phyloP scores from a whole-genome alignment of 2,888 invertebrate genomes.

The Hymenopus coronatus region DNA sequence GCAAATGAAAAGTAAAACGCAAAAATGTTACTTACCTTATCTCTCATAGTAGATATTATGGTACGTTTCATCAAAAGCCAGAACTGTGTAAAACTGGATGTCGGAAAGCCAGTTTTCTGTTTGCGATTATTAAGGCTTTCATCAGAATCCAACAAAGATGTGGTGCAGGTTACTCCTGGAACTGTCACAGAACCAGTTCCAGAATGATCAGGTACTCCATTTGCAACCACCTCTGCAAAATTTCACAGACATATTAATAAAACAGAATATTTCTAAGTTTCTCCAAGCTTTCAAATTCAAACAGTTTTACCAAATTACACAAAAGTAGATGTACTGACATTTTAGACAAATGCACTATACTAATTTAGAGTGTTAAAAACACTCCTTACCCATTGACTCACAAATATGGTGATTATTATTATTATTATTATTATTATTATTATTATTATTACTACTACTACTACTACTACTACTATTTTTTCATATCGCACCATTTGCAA shows the following conservation, averaged over 20 bases:
- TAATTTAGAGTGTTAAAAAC: too few species aligned
- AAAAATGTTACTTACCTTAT: slow-evolving; percentile 45
- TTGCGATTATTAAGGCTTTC: slow-evolving; percentile 60
- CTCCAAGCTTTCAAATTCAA: too few species aligned
- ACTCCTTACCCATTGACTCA: too few species aligned
- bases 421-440: too few species aligned
- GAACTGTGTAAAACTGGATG: slow-evolving; percentile 79
- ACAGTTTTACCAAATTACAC: too few species aligned
- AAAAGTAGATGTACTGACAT: too few species aligned
- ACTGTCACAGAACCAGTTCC: not conserved
- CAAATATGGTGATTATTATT: too few species aligned
- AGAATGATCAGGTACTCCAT: slow-evolving; percentile 22
- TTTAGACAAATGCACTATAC: too few species aligned
- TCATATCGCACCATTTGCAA: too few species aligned
- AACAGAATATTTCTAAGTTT: too few species aligned
- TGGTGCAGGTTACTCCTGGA: slow-evolving; percentile 57
- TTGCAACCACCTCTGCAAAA: slow-evolving; percentile 19
- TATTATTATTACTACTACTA: too few species aligned
- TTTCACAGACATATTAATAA: not conserved
- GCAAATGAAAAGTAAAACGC: not conserved
- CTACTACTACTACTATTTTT: too few species aligned
- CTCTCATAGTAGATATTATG: slow-evolving; percentile 76
- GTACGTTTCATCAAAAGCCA: slow-evolving; percentile 84
- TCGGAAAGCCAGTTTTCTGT: slow-evolving; percentile 65
- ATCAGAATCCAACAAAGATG: slow-evolving; percentile 67